phyloP scores from a whole-genome alignment of 2,888 invertebrate species.

The Hypolimnas misippus region DNA sequence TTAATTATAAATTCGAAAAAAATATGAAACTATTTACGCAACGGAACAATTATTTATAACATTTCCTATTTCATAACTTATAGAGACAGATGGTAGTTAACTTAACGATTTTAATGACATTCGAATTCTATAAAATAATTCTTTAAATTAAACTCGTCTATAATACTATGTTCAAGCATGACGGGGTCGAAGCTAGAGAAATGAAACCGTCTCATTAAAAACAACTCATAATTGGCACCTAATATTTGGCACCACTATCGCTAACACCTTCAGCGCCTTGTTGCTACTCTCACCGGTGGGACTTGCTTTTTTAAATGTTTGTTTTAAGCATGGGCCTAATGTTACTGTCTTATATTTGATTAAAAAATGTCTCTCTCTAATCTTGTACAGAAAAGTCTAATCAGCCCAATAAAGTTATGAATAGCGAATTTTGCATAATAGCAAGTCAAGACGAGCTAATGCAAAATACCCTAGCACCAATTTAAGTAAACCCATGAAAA shows the following conservation, averaged over 20 bases:
- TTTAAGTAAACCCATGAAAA: too few species aligned
- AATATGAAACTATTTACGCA: constrained; percentile 8
- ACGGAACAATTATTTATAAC: background rate
- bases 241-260: constrained; percentile 76
- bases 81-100: constrained; percentile 13
- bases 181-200: constrained; percentile 30
- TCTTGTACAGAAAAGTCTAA: too few species aligned
- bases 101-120: background rate
- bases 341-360: too few species aligned
- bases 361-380: too few species aligned
- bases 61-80: background rate
- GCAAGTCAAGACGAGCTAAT: too few species aligned
- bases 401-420: too few species aligned
- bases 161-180: constrained; percentile 8
- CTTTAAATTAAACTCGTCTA: constrained; percentile 13
- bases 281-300: background rate
- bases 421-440: too few species aligned
- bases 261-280: constrained; percentile 43
- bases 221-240: constrained; percentile 65
- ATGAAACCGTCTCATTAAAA: constrained; percentile 33
- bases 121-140: constrained; percentile 2
- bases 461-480: too few species aligned
- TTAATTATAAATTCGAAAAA: constrained; percentile 2
- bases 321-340: too few species aligned
- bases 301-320: background rate